Evolutionary conservation across 2,797 vertebrate species (phyloP), one percentile per base, ranked within the genome.

Genomic region (Pseudopleuronectes americanus): DNA sequence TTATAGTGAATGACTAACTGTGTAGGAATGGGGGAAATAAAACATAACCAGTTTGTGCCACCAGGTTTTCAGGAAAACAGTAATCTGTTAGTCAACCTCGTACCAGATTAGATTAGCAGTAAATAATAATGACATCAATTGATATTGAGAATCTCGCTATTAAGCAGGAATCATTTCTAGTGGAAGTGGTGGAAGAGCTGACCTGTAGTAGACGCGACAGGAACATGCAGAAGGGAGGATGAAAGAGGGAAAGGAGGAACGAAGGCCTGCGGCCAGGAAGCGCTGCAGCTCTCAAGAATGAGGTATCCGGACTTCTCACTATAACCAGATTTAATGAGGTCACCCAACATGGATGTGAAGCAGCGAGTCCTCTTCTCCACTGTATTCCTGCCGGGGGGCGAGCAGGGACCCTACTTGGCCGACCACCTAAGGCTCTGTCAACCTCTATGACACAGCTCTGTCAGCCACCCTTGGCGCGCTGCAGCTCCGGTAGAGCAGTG

Each of bases 271-370:
- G 52, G 71, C 53, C 84, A 88, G 88, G 85, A 92, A 89, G 81
- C 13, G 10, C 56, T 38, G 36, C 19, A 51, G 61, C 47, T 77
- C 64, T 84, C n/a, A 77, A 82, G 41, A 85, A 85, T 81, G 62
- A 81, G 76, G 61, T 76, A 65, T 81, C 75, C 69, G 57, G 71
- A 63, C 76, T 65, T 80, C 68, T 83, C 80, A 63, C 69, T 57
- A 41, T 59, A 45, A 1, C 36, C 57, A 83, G 51, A 90, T 87
- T 48, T 84, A 85, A 91, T 84, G 80, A 89, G 82, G 59, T 90
- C 81, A 79, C 91, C 80, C 65, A 81, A 90, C 78, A 83, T 38
- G 57, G 55, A 57, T 43, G 48, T 26, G 47, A 26, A 56, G 38
- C 49, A 31, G 52, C 54, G 48, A 19, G 69, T 77, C 57, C 49